Evolutionary conservation across 2,797 vertebrate species (phyloP).

Genomic region (Onychomys arenicola): DNA sequence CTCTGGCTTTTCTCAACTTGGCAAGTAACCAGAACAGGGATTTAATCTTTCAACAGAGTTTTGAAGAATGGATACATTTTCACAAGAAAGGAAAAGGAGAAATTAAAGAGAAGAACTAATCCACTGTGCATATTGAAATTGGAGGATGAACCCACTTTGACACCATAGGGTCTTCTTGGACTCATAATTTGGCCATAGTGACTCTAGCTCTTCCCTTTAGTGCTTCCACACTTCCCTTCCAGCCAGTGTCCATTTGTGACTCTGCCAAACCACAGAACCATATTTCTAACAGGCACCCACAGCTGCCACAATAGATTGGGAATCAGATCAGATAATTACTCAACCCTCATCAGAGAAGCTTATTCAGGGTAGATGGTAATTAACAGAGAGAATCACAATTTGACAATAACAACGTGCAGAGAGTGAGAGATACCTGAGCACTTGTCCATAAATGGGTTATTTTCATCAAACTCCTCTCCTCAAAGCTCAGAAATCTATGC

Average conservation of each 20-base stretch:
- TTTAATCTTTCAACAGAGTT: neutral
- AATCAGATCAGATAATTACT: neutral
- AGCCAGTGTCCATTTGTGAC: no score
- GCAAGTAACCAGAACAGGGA: neutral
- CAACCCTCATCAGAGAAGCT: neutral
- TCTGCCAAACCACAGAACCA: neutral
- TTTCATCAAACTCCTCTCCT: neutral
- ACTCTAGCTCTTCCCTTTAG: neutral
- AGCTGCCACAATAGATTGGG: neutral
- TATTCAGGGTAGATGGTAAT: neutral
- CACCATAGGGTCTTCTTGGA: neutral
- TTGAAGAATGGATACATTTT: neutral
- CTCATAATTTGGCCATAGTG: neutral
- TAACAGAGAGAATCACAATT: neutral
- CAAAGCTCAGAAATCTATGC: no score
- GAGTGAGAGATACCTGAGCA: neutral
- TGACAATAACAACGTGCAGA: neutral
- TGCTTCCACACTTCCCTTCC: neutral
- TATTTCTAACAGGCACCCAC: no score
- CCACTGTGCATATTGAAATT: neutral
- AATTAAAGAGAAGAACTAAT: accelerated
- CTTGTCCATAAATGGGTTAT: neutral
- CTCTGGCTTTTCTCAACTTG: neutral
- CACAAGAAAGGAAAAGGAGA: neutral
- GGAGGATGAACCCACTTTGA: no score